Conservation (phyloP, 2,797 vertebrate genomes). For the Cyprinodon diabolis region DNA sequence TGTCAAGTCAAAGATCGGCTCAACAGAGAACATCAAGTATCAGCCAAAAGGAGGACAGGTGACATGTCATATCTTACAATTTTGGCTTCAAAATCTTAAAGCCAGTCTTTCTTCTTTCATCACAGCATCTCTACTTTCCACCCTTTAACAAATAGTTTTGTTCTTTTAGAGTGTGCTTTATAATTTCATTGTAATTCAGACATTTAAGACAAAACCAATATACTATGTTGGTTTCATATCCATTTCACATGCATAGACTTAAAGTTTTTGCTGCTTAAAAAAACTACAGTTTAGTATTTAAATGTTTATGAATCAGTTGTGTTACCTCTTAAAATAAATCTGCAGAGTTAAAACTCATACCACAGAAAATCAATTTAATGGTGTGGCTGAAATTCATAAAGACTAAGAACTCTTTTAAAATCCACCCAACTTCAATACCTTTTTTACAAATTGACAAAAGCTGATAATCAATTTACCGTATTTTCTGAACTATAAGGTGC, state of each 20-base stretch:
- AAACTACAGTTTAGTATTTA: background rate
- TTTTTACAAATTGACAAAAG: too few species aligned
- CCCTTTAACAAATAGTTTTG: constrained; percentile 10
- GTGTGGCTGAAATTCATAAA: too few species aligned
- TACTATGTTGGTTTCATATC: background rate
- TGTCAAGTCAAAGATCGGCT: constrained; percentile 96
- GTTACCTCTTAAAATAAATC: background rate
- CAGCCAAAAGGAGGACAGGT: constrained; percentile 98
- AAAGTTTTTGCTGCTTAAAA: background rate
- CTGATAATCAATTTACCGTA: too few species aligned
- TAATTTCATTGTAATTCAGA: background rate
- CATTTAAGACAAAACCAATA: background rate
- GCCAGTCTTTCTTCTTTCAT: constrained; percentile 7
- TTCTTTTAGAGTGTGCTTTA: background rate
- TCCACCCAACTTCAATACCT: too few species aligned
- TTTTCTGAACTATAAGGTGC: too few species aligned
- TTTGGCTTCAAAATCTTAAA: constrained; percentile 1
- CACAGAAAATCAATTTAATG: too few species aligned
- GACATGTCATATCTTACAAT: constrained; percentile 49
- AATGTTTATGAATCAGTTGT: background rate
- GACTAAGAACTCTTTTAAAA: too few species aligned
- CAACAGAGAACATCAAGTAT: constrained; percentile 97
- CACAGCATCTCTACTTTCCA: constrained; percentile 2
- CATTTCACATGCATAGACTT: background rate
- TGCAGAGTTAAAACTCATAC: background rate